Base-by-base conservation (phyloP, 2,888 invertebrate genomes). In the Pterostichus madidus region DNA sequence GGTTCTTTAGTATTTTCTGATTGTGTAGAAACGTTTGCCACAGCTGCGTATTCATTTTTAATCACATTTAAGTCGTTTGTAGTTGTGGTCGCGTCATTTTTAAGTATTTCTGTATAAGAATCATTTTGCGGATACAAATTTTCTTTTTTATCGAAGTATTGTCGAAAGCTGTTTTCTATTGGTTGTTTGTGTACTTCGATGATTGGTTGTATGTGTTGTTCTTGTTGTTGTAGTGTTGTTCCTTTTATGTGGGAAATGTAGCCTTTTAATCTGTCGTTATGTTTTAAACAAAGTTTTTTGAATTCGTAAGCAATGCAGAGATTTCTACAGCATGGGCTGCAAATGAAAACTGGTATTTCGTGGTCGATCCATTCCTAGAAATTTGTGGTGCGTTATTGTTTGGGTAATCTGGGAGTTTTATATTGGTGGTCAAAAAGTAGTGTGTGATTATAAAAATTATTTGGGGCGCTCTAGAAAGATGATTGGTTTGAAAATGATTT, bases 331-430 rank as follows among this genome's bases (percentile, higher is more conserved):
- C 77, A 77, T 0, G 53, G 13, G 6, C 32, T 35, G 11, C 77
- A 77, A 6, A 77, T 77, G 35, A 77, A 77, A 11, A 59, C 35
- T 56, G 56, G 56, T 0, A 77, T 59, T 17, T 77, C 77, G 6
- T 53, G n/a, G 31, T 77, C 56, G 8, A 77, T 35, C 77, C 77
- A 77, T 15, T 77, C 77, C 77, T 77, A 17, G 5, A 75, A 77
- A 17, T 10, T n/a, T n/a, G n/a, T n/a, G n/a, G n/a, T n/a, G n/a
- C n/a, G n/a, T n/a, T n/a, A n/a, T n/a, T n/a, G n/a, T n/a, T n/a
- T n/a, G n/a, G n/a, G n/a, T n/a, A n/a, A n/a, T 56, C 0, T 3
- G 13, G 56, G 24, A 3, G 24, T 24, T 24, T 24, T 24, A 3
- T 24, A 24, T 24, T 24, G 24, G 24, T 24, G 2, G 3, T 24